Base-by-base conservation (phyloP, 2,113 vertebrate genomes). In the Siphamia tubifer region DNA sequence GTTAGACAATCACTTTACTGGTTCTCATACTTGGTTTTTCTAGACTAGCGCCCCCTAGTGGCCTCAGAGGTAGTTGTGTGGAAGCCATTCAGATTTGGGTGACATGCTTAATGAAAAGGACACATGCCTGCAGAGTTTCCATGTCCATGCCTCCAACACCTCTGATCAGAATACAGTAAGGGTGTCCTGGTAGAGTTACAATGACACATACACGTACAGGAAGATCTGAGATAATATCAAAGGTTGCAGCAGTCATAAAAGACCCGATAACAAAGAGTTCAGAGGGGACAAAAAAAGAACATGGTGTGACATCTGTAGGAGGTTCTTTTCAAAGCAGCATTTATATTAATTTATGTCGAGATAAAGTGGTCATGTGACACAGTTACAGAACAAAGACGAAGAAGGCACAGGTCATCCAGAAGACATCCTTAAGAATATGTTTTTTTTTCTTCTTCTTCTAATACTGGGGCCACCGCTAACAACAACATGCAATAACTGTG, bases 31-130 rank as follows among this genome's bases (percentile, higher is more conserved):
- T 76, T 19, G 10, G 32, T 16, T 83, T n/a, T 72, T 51, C 83
- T 87, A 81, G 67, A 70, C 67, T 85, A 84, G 81, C 44, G 82
- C 90, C 83, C 82, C 71, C 72, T 79, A 86, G 83, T 79, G 83
- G 81, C 84, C 81, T 81, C 73, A 90, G 87, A 90, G 83, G 90
- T 89, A 85, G 84, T 90, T 90, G 84, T 81, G 81, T 81, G 81
- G 82, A 89, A 87, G 85, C 82, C 71, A 65, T 79, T 77, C 67
- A 45, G 67, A 68, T 77, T 70, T 79, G 81, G 13, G 74, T 81
- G 80, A 76, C 89, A 88, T 90, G 87, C 85, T 82, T 56, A 74
- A 64, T n/a, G n/a, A 68, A 75, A 53, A 68, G 65, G 53, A 83
- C 53, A 76, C 78, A 70, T 85, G 84, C 79, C 77, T 58, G 64